Evolutionary conservation across 2,113 vertebrate genomes (phyloP).

Genomic region (Dasyurus viverrinus): DNA sequence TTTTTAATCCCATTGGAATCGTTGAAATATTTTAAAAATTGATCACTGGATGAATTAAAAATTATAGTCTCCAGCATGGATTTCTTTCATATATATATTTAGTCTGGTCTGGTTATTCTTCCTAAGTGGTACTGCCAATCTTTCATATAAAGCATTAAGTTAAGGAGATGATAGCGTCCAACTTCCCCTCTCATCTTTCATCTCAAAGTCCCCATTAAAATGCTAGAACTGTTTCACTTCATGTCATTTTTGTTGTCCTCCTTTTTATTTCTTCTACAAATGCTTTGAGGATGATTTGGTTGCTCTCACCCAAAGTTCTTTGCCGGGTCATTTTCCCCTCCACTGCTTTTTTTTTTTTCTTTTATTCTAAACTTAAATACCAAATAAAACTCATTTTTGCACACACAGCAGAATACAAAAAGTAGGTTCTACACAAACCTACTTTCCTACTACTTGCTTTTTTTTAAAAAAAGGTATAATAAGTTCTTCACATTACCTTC

Average conservation of each 20-base stretch:
- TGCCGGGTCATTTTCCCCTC: not conserved
- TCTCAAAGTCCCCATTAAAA: not conserved
- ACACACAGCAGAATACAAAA: not conserved
- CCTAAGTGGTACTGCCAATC: not conserved
- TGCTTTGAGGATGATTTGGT: not conserved
- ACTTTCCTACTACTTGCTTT: not conserved
- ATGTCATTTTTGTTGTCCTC: not conserved
- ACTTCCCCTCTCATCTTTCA: not conserved
- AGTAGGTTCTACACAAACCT: not conserved
- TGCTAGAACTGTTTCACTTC: not conserved
- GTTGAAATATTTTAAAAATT: not conserved
- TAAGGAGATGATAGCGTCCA: not conserved
- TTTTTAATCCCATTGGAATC: not conserved
- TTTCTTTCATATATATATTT: not conserved
- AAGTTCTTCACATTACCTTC: not conserved
- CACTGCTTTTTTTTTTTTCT: not conserved
- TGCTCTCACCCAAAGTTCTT: not conserved
- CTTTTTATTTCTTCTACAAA: not conserved
- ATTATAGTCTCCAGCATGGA: not conserved
- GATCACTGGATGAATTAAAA: not conserved
- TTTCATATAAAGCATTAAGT: not conserved
- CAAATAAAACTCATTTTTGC: not conserved
- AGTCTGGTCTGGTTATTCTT: not conserved
- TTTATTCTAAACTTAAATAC: not conserved
- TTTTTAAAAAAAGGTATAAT: not conserved